A percentile compares a stretch with the other conserved stretches of the same genome.
Conservation (phyloP, 2,797 vertebrate species). For the Tokudaia muenninki region DNA sequence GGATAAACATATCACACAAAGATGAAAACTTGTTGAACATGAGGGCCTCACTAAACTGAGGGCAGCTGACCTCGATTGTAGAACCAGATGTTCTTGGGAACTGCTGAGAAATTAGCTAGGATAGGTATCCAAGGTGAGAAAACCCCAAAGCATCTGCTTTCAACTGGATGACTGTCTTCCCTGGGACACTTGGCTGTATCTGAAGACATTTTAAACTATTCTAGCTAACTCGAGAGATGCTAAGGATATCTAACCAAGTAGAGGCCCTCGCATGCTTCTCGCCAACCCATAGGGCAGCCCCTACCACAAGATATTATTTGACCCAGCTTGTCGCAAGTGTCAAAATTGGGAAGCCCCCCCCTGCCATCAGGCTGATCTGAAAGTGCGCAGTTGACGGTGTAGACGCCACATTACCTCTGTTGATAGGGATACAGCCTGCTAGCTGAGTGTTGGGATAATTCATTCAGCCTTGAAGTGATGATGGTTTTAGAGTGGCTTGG, state of each 20-base stretch:
- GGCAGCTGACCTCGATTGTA: not conserved
- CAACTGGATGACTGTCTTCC: too few relatives aligned
- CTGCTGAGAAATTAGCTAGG: not conserved
- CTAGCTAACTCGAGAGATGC: rapidly evolving
- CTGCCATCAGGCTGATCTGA: not conserved
- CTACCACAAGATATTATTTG: not conserved
- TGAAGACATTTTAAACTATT: not conserved
- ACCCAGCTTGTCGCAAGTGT: not conserved
- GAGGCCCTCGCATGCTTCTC: not conserved
- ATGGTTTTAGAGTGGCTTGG: not conserved
- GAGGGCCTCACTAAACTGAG: not conserved
- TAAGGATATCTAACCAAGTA: too few relatives aligned
- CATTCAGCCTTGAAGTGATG: not conserved
- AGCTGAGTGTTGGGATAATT: rapidly evolving
- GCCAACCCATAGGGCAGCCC: not conserved
- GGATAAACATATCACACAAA: not conserved
- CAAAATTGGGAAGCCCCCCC: rapidly evolving
- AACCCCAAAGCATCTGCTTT: not conserved
- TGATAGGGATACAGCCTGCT: not conserved
- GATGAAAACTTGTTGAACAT: not conserved
- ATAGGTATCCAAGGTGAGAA: not conserved
- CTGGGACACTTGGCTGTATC: not conserved
- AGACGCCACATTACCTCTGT: not conserved
- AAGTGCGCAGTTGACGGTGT: rapidly evolving
- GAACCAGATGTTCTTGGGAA: not conserved